These are phyloP conservation scores for Drosophila algonquin DNA, from an alignment of 2,888 invertebrate species.

Conservation along the genomic window DNA sequence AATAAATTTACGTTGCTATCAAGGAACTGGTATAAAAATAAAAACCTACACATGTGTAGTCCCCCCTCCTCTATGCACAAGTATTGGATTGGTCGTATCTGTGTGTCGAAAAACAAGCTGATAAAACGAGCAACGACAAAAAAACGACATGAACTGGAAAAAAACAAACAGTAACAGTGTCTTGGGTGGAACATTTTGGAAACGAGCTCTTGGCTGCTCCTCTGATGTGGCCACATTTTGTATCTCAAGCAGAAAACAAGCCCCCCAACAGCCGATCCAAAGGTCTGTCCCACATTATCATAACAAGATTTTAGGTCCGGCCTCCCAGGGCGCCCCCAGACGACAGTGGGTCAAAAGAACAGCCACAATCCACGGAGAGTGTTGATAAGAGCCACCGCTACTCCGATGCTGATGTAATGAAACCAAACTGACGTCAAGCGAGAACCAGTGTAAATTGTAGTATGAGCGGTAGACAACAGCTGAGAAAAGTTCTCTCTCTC, in stretches of 20 bases:
- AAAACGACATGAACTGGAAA: constrained; percentile 2
- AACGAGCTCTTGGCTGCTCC: constrained; percentile 32
- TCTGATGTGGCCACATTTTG: constrained; percentile 16
- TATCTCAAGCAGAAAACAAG: constrained; percentile 27
- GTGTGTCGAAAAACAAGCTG: constrained; percentile 57
- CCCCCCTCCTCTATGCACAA: constrained; percentile 8
- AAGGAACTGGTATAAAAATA: constrained; percentile 58
- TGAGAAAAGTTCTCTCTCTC: not conserved
- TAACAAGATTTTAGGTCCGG: constrained; percentile 46
- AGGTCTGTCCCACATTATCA: constrained; percentile 35
- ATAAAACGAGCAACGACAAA: constrained; percentile 47
- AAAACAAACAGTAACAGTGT: constrained; percentile 12
- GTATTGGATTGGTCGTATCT: not conserved
- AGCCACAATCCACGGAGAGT: not conserved
- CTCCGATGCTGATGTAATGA: constrained; percentile 20
- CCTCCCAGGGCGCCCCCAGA: constrained; percentile 38
- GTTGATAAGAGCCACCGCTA: constrained; percentile 10
- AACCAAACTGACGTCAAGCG: constrained; percentile 28
- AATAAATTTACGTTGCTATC: constrained; percentile 57
- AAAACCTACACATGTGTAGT: constrained; percentile 64
- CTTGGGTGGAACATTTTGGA: constrained; percentile 37
- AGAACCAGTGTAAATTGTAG: not conserved
- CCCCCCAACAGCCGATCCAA: constrained; percentile 31
- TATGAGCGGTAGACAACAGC: not conserved
- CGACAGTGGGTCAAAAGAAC: constrained; percentile 58